These are phyloP conservation scores for Rosalia funebris DNA, from an alignment of 2,888 invertebrate genomes.

Conservation along the genomic window DNA sequence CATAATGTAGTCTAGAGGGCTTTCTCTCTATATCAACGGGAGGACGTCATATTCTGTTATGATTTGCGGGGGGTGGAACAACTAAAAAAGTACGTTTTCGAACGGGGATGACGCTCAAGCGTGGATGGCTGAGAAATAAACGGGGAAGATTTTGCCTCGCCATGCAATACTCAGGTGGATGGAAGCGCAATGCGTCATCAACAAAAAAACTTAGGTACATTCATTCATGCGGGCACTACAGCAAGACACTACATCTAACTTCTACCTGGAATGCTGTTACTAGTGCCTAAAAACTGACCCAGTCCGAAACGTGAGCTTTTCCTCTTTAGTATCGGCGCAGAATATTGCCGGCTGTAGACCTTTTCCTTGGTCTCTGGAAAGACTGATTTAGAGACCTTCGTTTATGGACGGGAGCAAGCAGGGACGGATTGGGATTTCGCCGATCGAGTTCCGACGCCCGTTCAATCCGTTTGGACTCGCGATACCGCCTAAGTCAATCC, in stretches of 20 bases:
- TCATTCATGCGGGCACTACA: constrained; percentile 62
- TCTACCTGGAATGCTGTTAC: constrained; percentile 72
- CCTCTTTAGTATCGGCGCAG: constrained; percentile 93
- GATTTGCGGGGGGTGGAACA: neutral
- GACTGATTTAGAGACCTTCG: neutral
- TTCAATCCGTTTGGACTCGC: no score
- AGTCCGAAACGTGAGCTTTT: constrained; percentile 92
- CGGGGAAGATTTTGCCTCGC: neutral
- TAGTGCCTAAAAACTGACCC: constrained; percentile 81
- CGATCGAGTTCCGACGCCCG: no score
- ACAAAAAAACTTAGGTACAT: constrained; percentile 46
- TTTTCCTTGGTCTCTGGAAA: constrained; percentile 75
- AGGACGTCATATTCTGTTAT: no score
- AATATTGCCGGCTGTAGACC: constrained; percentile 90
- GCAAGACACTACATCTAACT: constrained; percentile 63
- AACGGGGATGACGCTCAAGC: neutral
- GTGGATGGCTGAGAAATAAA: neutral
- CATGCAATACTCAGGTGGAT: constrained; percentile 17
- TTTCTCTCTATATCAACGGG: no score
- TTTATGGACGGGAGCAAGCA: neutral
- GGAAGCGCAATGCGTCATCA: constrained; percentile 1
- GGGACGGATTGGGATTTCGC: neutral
- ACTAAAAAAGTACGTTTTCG: neutral
- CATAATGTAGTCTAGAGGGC: no score
- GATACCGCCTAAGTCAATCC: no score